Evolutionary conservation across 2,888 invertebrate genomes (phyloP).

Genomic region (Calliopum simillimum): DNA sequence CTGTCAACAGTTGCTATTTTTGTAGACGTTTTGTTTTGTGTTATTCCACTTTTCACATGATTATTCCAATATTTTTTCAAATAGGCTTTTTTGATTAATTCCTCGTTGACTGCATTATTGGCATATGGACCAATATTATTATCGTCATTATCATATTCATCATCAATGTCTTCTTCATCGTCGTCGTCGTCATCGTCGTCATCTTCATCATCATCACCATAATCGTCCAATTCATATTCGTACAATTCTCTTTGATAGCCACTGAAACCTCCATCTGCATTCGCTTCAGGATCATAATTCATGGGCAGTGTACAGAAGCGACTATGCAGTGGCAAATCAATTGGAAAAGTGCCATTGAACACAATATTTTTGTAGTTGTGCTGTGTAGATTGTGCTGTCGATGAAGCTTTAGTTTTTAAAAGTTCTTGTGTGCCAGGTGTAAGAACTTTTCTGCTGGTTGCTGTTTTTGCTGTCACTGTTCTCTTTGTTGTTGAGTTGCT

Average conservation of each 20-base stretch:
- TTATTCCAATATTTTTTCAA: no score
- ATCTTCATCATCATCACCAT: conserved; percentile 47
- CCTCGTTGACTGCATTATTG: neutral
- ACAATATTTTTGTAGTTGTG: conserved; percentile 69
- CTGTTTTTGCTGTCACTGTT: conserved; percentile 37
- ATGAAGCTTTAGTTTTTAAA: no score
- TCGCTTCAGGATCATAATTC: conserved; percentile 60
- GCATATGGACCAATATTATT: conserved; percentile 6
- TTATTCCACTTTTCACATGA: no score
- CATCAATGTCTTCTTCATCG: conserved; percentile 41
- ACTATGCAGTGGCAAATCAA: conserved; percentile 75
- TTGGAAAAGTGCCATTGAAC: conserved; percentile 89
- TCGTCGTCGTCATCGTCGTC: conserved; percentile 45
- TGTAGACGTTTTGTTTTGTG: no score
- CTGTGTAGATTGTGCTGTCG: conserved; percentile 41
- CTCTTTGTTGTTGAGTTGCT: conserved; percentile 14
- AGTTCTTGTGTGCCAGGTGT: conserved; percentile 26
- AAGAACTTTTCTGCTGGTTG: conserved; percentile 22
- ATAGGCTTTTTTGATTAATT: neutral
- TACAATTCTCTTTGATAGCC: conserved; percentile 52
- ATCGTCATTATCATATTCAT: conserved; percentile 43
- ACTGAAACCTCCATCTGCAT: conserved; percentile 51
- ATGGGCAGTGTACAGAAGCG: conserved; percentile 43
- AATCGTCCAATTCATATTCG: conserved; percentile 54
- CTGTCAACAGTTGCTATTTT: neutral